These are phyloP conservation scores for Hydrotaea cyrtoneurina DNA, from an alignment of 2,888 invertebrate genomes.

Conservation along the genomic window DNA sequence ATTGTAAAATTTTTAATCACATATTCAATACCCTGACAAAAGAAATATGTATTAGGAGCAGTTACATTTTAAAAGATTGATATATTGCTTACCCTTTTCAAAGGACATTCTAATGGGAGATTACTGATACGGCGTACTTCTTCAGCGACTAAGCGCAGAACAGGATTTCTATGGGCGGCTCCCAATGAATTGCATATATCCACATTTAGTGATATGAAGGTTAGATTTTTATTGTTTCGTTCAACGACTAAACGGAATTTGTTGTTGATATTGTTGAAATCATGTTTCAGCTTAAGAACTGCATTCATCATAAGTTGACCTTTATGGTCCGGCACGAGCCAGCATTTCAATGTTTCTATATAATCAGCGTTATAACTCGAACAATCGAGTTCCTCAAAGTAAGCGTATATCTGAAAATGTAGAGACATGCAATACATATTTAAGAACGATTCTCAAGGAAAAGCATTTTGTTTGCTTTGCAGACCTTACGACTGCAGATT, in stretches of 20 bases:
- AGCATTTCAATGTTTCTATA: neutral
- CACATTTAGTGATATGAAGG: neutral
- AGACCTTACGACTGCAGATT: too few relatives aligned
- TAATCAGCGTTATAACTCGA: neutral
- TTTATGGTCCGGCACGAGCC: neutral
- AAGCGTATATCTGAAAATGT: too few relatives aligned
- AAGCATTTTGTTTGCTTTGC: too few relatives aligned
- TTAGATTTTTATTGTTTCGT: neutral
- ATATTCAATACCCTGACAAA: too few relatives aligned
- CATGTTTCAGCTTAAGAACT: neutral
- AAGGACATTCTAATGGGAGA: slow-evolving; percentile 10
- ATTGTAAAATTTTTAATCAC: neutral
- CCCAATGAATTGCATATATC: slow-evolving; percentile 7
- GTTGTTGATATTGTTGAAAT: neutral
- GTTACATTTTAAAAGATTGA: too few relatives aligned
- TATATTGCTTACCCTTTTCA: slow-evolving; percentile 33
- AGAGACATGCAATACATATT: too few relatives aligned
- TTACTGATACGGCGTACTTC: neutral
- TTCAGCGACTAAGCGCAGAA: neutral
- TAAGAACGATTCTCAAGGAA: too few relatives aligned
- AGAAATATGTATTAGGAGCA: too few relatives aligned
- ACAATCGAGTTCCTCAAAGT: neutral
- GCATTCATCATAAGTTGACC: slow-evolving; percentile 12
- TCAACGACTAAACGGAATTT: neutral
- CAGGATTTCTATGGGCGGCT: neutral